Evolutionary conservation across 1,140 invertebrate genomes (phyloP), one percentile per base, ranked within the genome.

Genomic region (Sycophila sp.): DNA sequence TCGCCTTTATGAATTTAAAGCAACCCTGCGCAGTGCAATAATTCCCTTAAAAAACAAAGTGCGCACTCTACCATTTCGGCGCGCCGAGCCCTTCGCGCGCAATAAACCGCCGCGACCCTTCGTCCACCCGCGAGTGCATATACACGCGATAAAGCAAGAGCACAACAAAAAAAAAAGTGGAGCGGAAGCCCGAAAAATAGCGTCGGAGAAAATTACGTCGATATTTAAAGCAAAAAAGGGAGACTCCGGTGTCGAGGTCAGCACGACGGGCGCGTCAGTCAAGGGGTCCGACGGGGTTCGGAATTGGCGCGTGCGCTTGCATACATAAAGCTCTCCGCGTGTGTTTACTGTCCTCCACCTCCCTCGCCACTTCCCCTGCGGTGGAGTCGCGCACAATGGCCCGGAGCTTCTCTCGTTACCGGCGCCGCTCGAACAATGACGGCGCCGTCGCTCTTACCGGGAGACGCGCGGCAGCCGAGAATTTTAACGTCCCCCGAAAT

Each of bases 401-500:
- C 45, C 19, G 32, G 3, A n/a, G 13, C 13, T n/a, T n/a, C n/a
- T n/a, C n/a, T 22, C 42, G 42, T 47, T 8, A 24, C 24, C 22
- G 19, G 17, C 28, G 17, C 58, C 17, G 71, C 55, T 62, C 68
- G 67, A 71, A 77, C 74, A 78, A 76, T 76, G 73, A 76, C 73
- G 64, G 42, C 38, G 38, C 68, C 56, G 67, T 66, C 60, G 72
- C 45, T 17, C 4, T 28, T 36, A 68, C 73, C 7, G 28, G 15
- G 22, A 56, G 32, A 15, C n/a, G n/a, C n/a, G n/a, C n/a, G n/a
- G n/a, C n/a, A n/a, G 32, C 10, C 34, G 34, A 36, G 66, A 74
- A 74, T 76, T 75, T 78, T 77, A 76, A 79, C 69, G 75, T 74
- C 79, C n/a, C 74, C 73, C 69, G 75, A 77, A 80, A 79, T 80